These are phyloP conservation scores for Nematolebias whitei DNA, from an alignment of 2,113 vertebrate genomes.

Conservation along the genomic window DNA sequence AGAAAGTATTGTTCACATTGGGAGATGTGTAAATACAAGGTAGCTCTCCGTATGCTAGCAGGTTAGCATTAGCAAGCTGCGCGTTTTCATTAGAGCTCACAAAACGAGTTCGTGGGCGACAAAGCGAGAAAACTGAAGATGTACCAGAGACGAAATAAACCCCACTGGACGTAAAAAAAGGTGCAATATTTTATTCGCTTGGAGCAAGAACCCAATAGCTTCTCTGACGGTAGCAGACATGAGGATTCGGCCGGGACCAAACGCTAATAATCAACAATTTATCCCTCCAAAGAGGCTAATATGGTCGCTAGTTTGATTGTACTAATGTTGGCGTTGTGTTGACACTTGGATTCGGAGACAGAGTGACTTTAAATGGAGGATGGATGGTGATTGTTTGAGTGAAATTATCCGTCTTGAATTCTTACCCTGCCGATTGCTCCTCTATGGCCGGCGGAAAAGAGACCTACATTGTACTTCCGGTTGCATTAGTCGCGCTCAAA, in stretches of 20 bases:
- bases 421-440: conserved; percentile 83
- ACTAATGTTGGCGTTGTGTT: not conserved
- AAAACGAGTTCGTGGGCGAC: not conserved
- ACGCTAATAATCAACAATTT: conserved; percentile 6
- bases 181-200: rapidly evolving
- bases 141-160: not conserved
- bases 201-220: not conserved
- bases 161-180: not conserved
- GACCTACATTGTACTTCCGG: conserved; percentile 72
- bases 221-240: conserved; percentile 38
- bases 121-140: not conserved
- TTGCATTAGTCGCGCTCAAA: conserved; percentile 58
- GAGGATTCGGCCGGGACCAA: conserved; percentile 30
- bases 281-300: conserved; percentile 24
- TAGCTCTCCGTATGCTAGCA: too few species aligned
- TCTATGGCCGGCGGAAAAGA: conserved; percentile 88
- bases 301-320: not conserved
- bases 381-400: conserved; percentile 75
- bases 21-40: too few species aligned
- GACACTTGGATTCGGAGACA: not conserved
- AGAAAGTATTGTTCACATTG: too few species aligned
- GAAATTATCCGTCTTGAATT: conserved; percentile 4
- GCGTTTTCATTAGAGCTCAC: too few species aligned
- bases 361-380: conserved; percentile 47
- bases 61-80: too few species aligned